phyloP scores from a whole-genome alignment of 2,888 invertebrate genomes.

The Pristionchus exspectatus region DNA sequence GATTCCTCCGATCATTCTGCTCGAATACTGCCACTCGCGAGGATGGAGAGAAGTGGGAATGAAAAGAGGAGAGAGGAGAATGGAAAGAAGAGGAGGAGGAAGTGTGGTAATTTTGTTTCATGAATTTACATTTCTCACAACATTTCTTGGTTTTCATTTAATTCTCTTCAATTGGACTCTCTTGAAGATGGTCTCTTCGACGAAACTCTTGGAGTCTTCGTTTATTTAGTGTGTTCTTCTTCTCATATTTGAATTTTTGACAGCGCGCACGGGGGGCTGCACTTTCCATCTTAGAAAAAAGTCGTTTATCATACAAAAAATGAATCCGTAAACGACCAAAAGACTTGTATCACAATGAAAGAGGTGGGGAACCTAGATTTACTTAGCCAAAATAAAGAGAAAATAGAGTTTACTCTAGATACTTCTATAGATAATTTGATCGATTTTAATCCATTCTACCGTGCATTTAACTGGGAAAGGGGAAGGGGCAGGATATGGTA shows the following conservation, averaged over 20 bases:
- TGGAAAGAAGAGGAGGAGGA: not conserved
- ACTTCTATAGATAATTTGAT: constrained; percentile 17
- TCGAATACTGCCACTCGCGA: not conserved
- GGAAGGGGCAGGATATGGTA: not conserved
- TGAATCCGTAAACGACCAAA: constrained; percentile 38
- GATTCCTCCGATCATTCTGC: constrained; percentile 29
- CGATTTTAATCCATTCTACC: not conserved
- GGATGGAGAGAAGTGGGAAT: not conserved
- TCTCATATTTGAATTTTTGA: not conserved
- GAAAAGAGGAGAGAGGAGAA: not conserved
- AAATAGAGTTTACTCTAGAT: not conserved
- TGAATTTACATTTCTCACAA: not conserved
- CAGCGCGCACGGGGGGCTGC: not conserved
- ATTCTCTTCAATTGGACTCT: too few species aligned
- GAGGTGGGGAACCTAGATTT: constrained; percentile 29
- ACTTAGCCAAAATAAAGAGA: not conserved
- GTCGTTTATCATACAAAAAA: constrained; percentile 35
- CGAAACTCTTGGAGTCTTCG: too few species aligned
- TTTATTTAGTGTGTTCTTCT: not conserved
- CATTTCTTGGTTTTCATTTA: too few species aligned
- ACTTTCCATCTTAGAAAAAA: not conserved
- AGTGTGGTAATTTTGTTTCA: not conserved
- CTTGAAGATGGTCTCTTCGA: too few species aligned
- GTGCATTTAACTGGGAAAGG: not conserved
- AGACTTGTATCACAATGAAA: constrained; percentile 52